Percentiles rank a stretch among this genome's conserved stretches.
Conservation (phyloP, 2,888 invertebrate species). For the Coleophora deauratella region DNA sequence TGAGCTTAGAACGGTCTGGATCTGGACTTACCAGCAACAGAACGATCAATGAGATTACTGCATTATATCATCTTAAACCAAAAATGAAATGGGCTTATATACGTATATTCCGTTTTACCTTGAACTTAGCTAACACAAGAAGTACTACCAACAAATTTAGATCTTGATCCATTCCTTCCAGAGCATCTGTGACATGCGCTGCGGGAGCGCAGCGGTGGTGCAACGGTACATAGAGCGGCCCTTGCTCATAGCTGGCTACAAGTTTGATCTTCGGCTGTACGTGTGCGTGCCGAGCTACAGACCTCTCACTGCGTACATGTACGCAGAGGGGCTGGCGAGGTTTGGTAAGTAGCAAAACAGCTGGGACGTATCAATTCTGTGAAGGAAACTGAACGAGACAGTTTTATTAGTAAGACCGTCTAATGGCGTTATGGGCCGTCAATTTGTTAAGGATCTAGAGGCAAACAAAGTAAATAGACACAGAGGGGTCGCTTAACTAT, state of each 20-base stretch:
- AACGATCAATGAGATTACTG: too few species aligned
- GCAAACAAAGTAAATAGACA: too few species aligned
- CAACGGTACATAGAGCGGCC: conserved; percentile 87
- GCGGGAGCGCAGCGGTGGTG: conserved; percentile 85
- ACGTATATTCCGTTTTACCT: too few species aligned
- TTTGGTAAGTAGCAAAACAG: conserved; percentile 40
- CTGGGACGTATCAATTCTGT: background rate
- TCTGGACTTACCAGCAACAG: too few species aligned
- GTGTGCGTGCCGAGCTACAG: conserved; percentile 91
- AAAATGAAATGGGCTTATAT: too few species aligned
- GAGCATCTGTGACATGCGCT: conserved; percentile 84
- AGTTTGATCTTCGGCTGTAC: conserved; percentile 93
- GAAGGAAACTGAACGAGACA: background rate
- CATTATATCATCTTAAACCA: too few species aligned
- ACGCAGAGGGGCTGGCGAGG: conserved; percentile 88
- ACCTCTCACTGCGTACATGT: conserved; percentile 90
- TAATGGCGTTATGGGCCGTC: background rate
- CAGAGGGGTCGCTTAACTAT: too few species aligned
- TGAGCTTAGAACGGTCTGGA: too few species aligned
- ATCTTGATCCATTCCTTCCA: conserved; percentile 34
- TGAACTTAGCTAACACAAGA: too few species aligned
- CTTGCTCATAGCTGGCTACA: conserved; percentile 88
- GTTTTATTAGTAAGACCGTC: background rate
- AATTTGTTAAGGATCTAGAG: background rate
- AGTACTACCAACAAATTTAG: too few species aligned